phyloP scores from a whole-genome alignment of 2,797 vertebrate species.

The Catharus ustulatus region DNA sequence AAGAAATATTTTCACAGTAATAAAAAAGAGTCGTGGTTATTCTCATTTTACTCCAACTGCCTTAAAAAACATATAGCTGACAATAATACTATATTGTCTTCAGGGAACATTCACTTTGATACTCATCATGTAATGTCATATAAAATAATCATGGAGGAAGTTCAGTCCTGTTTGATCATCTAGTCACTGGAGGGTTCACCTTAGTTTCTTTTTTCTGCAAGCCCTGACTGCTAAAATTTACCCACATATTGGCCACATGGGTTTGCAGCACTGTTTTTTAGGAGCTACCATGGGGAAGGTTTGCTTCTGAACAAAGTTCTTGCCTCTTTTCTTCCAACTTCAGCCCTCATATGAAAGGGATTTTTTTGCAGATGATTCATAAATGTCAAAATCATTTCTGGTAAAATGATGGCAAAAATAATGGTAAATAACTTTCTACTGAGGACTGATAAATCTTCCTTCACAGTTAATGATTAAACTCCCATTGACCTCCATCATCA shows the following conservation, averaged over 20 bases:
- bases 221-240: background rate
- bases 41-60: background rate
- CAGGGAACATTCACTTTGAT: background rate
- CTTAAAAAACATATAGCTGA: background rate
- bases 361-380: accelerated
- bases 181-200: background rate
- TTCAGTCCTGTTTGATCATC: background rate
- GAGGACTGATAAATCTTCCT: background rate
- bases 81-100: background rate
- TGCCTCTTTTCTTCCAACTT: background rate
- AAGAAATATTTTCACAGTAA: background rate
- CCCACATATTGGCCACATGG: accelerated
- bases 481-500: conserved; percentile 12
- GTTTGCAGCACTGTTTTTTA: background rate
- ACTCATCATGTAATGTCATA: background rate
- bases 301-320: background rate
- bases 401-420: background rate
- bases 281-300: background rate
- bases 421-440: background rate
- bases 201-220: background rate
- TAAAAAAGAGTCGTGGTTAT: background rate
- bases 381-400: background rate
- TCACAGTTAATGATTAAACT: conserved; percentile 1
- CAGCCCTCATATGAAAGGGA: background rate
- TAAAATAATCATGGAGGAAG: background rate